Evolutionary conservation across 1,140 invertebrate genomes (phyloP).

Genomic region (Bombus waltoni): DNA sequence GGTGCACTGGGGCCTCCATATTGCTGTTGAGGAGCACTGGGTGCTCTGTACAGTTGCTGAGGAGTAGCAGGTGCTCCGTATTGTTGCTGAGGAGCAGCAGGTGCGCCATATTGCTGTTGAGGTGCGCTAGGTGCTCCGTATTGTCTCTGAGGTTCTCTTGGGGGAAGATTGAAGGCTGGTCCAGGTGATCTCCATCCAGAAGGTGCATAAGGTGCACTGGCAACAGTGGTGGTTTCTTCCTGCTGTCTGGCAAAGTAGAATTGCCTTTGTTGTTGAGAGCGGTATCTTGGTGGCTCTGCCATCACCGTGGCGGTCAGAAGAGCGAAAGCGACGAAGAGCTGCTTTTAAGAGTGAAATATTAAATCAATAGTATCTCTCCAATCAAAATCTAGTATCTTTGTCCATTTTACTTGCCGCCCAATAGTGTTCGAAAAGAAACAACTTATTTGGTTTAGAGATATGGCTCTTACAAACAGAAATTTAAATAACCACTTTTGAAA

Average conservation of each 20-base stretch:
- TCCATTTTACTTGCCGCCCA: too few species aligned
- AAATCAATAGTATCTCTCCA: too few species aligned
- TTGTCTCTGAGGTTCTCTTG: constrained; percentile 73
- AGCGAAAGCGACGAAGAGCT: constrained; percentile 72
- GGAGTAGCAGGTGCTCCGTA: constrained; percentile 51
- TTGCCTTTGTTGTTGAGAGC: constrained; percentile 66
- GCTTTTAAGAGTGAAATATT: not conserved
- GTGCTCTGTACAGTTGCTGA: constrained; percentile 52
- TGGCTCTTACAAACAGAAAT: too few species aligned
- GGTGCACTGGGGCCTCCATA: constrained; percentile 53
- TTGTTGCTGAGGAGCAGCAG: constrained; percentile 54
- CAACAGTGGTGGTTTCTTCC: constrained; percentile 53
- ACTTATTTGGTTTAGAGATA: not conserved
- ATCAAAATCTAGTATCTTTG: too few species aligned
- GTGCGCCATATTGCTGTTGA: constrained; percentile 65
- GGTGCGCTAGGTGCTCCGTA: constrained; percentile 61
- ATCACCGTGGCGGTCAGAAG: constrained; percentile 67
- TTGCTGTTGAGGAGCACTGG: constrained; percentile 51
- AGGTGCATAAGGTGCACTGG: constrained; percentile 79
- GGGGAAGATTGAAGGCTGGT: constrained; percentile 83
- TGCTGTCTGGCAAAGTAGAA: constrained; percentile 77
- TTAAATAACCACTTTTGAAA: too few species aligned
- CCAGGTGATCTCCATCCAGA: constrained; percentile 84
- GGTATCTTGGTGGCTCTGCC: constrained; percentile 76
- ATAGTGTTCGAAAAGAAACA: not conserved